Conservation (phyloP, 1,140 invertebrate species). For the Leptestheria dahalacensis region DNA sequence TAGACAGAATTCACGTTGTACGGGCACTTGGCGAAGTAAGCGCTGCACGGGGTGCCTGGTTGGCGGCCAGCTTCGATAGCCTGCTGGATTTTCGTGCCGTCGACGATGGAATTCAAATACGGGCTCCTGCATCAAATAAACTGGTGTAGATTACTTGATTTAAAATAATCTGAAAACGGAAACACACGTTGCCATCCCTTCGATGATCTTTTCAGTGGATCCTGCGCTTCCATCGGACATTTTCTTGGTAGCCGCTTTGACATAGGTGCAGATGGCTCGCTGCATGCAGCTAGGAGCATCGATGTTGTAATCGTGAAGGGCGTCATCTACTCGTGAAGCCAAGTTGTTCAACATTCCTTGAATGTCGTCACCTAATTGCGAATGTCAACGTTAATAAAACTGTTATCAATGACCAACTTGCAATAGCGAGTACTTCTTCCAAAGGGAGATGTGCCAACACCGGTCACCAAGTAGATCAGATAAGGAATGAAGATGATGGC, state of each 20-base stretch:
- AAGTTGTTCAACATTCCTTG: background rate
- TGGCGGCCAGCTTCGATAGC: conserved; percentile 49
- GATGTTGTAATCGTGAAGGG: conserved; percentile 51
- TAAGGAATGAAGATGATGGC: background rate
- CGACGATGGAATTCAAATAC: conserved; percentile 45
- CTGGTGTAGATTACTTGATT: background rate
- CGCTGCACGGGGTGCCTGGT: conserved; percentile 38
- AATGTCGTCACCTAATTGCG: conserved; percentile 8
- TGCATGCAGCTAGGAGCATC: conserved; percentile 63
- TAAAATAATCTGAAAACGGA: background rate
- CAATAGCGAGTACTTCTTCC: conserved; percentile 2
- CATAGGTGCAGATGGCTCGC: conserved; percentile 54
- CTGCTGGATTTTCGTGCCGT: conserved; percentile 57
- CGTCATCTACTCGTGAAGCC: conserved; percentile 47
- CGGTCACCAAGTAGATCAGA: background rate
- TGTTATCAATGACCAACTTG: background rate
- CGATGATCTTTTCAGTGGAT: conserved; percentile 34
- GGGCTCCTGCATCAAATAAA: conserved; percentile 34
- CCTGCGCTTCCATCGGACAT: conserved; percentile 22
- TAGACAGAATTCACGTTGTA: conserved; percentile 28
- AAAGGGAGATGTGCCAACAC: background rate
- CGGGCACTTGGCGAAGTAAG: conserved; percentile 42
- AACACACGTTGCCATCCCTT: conserved; percentile 38
- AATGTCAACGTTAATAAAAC: no score
- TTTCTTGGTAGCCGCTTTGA: conserved; percentile 40